Evolutionary conservation across 1,140 invertebrate species (phyloP), one percentile per base, ranked within the genome.

Genomic region (Diploscapter pachys): DNA sequence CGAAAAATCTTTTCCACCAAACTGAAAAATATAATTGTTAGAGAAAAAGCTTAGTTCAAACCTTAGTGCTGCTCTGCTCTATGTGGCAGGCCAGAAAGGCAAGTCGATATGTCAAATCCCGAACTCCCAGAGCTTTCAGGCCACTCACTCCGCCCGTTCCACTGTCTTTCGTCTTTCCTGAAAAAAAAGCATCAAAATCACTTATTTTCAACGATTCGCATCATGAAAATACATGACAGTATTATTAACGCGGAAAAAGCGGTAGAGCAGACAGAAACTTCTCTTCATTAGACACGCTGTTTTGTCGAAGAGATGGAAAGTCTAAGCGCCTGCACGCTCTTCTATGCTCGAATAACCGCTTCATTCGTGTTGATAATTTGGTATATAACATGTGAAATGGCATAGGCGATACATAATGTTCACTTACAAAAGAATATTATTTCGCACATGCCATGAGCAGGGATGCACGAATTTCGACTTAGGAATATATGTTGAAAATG

Each of bases 71-170:
- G 5, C 93, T 93, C 0, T 93, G 90, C 76, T 91, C 90, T 3
- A 98, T 92, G 81, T 92, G 93, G 86, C 94, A 97, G 0, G 95
- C 94, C 56, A 99, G 87, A 87, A 98, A 99, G 49, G 95, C 93
- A 83, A 96, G 91, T 85, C 91, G 91, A 85, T 99, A 99, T 83
- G 94, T 93, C 4, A 99, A 88, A 86, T 99, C 96, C 62, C 96
- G 88, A 0, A 98, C 94, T 75, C 97, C 97, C 3, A 99, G 89
- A 3, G 93, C 90, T 86, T 96, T 97, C 3, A 98, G 86, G 3
- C 95, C 95, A 73, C 91, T 89, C 50, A 99, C 90, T 69, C 97
- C 97, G 83, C 97, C 95, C 80, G 31, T 31, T 31, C 89, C 89
- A 74, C 62, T 73, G 63, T 56, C 73, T 5, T 50, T 74, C 49